These are phyloP conservation scores for Nematopogon swammerdamellus DNA, from an alignment of 2,888 invertebrate species.

Conservation along the genomic window DNA sequence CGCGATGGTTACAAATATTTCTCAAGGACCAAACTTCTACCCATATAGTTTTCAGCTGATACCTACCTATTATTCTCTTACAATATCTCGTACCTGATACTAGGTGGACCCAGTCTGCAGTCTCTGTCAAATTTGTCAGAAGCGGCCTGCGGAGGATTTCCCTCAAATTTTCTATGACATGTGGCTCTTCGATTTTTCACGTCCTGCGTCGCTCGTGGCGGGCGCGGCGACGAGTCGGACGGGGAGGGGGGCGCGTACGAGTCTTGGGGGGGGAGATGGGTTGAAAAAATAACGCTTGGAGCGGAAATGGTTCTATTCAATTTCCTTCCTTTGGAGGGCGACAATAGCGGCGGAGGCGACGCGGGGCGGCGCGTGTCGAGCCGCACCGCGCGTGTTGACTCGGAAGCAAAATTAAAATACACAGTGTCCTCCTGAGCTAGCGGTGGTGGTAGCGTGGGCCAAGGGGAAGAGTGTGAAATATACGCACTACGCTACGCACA, in stretches of 20 bases:
- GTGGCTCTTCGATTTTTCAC: not conserved
- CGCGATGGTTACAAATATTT: too few relatives aligned
- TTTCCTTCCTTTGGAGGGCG: not conserved
- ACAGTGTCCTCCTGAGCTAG: too few relatives aligned
- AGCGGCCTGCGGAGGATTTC: not conserved
- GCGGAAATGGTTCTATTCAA: not conserved
- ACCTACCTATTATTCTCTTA: too few relatives aligned
- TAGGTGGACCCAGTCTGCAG: not conserved
- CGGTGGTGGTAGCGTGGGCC: too few relatives aligned
- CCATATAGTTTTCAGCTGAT: too few relatives aligned
- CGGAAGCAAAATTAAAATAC: not conserved
- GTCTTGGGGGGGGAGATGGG: too few relatives aligned
- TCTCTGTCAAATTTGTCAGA: not conserved
- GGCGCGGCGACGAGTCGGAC: too few relatives aligned
- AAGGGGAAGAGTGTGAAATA: too few relatives aligned
- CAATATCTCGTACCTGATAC: too few relatives aligned
- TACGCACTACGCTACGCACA: too few relatives aligned
- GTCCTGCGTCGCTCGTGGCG: not conserved
- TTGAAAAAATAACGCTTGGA: not conserved
- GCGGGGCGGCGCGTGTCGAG: not conserved
- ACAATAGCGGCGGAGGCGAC: not conserved
- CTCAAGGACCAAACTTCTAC: too few relatives aligned
- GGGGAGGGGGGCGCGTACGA: too few relatives aligned
- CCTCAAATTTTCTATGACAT: not conserved
- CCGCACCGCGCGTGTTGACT: not conserved